Base-by-base conservation (phyloP, 35 echinoderm and acorn worm species). In the Heliocidaris tuberculata region DNA sequence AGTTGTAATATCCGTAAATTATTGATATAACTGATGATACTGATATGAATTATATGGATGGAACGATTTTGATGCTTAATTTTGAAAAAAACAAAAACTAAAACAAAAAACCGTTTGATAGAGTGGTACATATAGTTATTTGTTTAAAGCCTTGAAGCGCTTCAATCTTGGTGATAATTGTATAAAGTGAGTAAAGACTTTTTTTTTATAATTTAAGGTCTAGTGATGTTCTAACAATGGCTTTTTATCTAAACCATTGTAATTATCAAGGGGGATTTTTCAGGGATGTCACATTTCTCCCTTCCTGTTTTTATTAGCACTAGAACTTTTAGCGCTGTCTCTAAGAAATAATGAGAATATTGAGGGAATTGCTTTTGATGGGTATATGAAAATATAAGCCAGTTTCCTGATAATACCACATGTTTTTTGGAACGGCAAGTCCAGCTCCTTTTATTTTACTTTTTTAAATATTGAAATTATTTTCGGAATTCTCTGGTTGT, bases 221-320 rank as follows among this genome's bases (percentile, higher is more conserved):
- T 2, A 86, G 94, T 86, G 85, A 85, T 85, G 48, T 94, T 94
- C 5, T 85, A 86, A 94, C 32, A 94, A 94, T 49, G 94, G 60
- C 13, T 94, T 94, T 86, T 35, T 86, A 32, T 30, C 94, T 50
- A 85, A 86, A 31, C 35, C 1, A 32, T 47, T 94, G 13, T 21
- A 61, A 13, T 85, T 94, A 32, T 31, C 61, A 49, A 31, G 94
- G 9, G 94, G 94, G 16, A 94, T 94, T 48, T 94, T 94, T 86
- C 94, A 94, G 70, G 94, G 31, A 89, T 86, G 94, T 48, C 94
- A 61, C 17, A 86, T 94, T 48, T 86, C 94, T 47, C 94, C 94
- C 9, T 65, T 94, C 6, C 52, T 94, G 9, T 94, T 94, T 86
- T 86, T 85, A n/a, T 93, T 93, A 48, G 92, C 92, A 32, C 78